Evolutionary conservation across 2,888 invertebrate genomes (phyloP).

Genomic region (Erebia epiphron): DNA sequence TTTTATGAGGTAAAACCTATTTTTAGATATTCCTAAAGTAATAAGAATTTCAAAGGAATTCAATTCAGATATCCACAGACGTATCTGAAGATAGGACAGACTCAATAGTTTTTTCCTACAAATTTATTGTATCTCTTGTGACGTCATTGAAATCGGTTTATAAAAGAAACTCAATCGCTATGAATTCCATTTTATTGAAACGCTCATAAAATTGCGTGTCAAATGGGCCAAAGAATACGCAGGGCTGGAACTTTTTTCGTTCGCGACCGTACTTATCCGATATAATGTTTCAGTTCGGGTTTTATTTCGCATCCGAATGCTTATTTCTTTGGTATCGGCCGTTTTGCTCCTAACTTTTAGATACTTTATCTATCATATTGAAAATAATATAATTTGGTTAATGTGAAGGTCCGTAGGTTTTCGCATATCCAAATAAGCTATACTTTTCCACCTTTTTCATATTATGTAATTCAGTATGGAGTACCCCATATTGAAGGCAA

Average conservation of each 20-base stretch:
- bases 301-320: constrained; percentile 35
- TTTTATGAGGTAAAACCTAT: no score
- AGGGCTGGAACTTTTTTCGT: constrained; percentile 48
- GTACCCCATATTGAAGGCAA: no score
- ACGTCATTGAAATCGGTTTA: constrained; percentile 30
- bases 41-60: no score
- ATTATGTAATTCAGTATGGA: no score
- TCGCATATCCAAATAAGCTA: no score
- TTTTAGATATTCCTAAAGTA: no score
- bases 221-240: constrained; percentile 58
- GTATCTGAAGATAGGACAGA: not conserved
- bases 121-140: constrained; percentile 10
- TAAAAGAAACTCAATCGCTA: constrained; percentile 44
- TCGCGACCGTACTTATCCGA: constrained; percentile 53
- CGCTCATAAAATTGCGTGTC: constrained; percentile 65
- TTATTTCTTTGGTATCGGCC: constrained; percentile 31
- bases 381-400: not conserved
- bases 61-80: no score
- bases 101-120: not conserved
- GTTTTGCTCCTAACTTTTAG: constrained; percentile 28
- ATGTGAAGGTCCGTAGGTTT: not conserved
- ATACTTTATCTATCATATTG: not conserved
- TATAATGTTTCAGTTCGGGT: constrained; percentile 40
- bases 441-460: no score
- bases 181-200: constrained; percentile 63